Conservation (phyloP, 2,113 vertebrate genomes). For the Fulmarus glacialis region DNA sequence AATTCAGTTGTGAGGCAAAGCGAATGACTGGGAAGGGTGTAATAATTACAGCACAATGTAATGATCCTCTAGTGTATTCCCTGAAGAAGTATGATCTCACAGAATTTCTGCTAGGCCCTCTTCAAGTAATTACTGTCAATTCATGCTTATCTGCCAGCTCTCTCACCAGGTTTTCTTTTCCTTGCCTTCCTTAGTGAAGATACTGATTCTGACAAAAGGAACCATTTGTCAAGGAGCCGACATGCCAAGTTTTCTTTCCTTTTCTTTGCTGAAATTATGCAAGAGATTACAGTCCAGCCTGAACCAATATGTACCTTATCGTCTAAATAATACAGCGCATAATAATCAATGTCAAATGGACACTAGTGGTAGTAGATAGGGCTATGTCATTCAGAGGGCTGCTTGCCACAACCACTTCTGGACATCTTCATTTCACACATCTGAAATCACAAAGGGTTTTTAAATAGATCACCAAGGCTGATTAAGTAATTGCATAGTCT, state of each 20-base stretch:
- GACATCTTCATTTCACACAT: constrained; percentile 30
- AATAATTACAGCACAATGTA: constrained; percentile 51
- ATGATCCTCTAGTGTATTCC: constrained; percentile 49
- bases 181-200: constrained; percentile 32
- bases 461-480: background rate
- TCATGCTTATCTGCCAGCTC: constrained; percentile 63
- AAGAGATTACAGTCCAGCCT: constrained; percentile 5
- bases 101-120: constrained; percentile 51
- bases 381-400: background rate
- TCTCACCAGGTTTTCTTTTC: constrained; percentile 19
- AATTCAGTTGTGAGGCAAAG: constrained; percentile 22
- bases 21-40: background rate
- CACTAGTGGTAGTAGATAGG: background rate
- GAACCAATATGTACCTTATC: constrained; percentile 23
- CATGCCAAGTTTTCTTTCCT: background rate
- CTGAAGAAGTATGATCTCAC: constrained; percentile 42
- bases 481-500: background rate
- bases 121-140: constrained; percentile 68
- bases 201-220: constrained; percentile 63
- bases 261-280: constrained; percentile 48
- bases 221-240: constrained; percentile 55
- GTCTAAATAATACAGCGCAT: constrained; percentile 12
- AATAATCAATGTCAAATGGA: constrained; percentile 44
- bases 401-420: background rate
- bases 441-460: background rate